These are phyloP conservation scores for Cataglyphis rosenhaueri DNA, from an alignment of 2,888 invertebrate genomes.

Conservation along the genomic window DNA sequence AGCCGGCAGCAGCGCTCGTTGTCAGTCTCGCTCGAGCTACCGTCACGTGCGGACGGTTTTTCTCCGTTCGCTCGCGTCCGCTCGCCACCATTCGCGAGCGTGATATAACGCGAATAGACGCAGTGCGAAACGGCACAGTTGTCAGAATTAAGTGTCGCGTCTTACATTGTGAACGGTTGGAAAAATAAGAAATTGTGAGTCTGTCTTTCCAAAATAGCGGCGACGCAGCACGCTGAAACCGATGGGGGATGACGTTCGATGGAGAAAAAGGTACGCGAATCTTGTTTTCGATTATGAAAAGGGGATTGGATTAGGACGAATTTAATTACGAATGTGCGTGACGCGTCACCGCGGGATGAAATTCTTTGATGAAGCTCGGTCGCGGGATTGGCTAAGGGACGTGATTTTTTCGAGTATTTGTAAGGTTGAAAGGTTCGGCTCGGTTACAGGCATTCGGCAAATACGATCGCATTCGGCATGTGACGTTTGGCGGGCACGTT, in stretches of 20 bases:
- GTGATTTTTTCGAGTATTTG: neutral
- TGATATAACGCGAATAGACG: neutral
- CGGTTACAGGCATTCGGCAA: neutral
- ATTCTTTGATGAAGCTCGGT: neutral
- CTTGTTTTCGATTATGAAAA: neutral
- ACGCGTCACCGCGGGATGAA: neutral
- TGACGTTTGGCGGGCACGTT: neutral
- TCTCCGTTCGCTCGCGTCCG: neutral
- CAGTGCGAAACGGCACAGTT: neutral
- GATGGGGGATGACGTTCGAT: slow-evolving; percentile 80
- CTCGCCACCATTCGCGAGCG: slow-evolving; percentile 5
- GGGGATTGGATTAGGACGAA: neutral
- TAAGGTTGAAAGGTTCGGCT: neutral
- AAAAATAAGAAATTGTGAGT: slow-evolving; percentile 3
- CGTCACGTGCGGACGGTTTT: slow-evolving; percentile 47
- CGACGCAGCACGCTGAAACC: slow-evolving; percentile 31
- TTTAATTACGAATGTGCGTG: neutral
- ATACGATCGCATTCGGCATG: neutral
- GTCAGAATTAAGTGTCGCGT: neutral
- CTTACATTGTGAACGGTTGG: slow-evolving; percentile 23
- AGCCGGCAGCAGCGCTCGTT: slow-evolving; percentile 57
- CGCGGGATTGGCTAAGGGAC: neutral
- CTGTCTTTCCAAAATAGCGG: neutral
- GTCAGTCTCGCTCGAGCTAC: slow-evolving; percentile 75
- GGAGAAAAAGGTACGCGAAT: slow-evolving; percentile 74